These are phyloP conservation scores for Saturnia pavonia DNA, from an alignment of 2,888 invertebrate species.

Conservation along the genomic window DNA sequence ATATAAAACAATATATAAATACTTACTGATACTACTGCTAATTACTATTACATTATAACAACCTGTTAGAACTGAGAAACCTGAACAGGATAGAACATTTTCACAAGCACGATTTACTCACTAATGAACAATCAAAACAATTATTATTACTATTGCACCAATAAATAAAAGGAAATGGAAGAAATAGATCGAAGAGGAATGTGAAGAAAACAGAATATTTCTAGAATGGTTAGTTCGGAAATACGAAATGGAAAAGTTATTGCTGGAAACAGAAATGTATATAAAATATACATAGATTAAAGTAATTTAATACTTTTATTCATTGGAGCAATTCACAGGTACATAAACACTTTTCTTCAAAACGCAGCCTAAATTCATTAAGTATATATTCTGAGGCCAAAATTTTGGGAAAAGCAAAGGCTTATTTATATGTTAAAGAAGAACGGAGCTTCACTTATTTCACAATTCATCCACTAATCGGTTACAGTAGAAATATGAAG, in stretches of 20 bases:
- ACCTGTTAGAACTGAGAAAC: conserved; percentile 48
- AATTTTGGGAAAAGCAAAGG: conserved; percentile 58
- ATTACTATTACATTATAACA: conserved; percentile 55
- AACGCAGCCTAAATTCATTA: conserved; percentile 55
- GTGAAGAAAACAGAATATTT: conserved; percentile 21
- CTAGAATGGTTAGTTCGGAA: conserved; percentile 15
- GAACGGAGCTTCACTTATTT: conserved; percentile 55
- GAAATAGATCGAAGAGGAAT: conserved; percentile 31
- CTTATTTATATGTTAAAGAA: conserved; percentile 51
- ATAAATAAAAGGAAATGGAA: conserved; percentile 52
- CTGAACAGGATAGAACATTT: conserved; percentile 51
- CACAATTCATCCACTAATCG: conserved; percentile 43
- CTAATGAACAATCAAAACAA: conserved; percentile 50
- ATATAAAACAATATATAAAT: conserved; percentile 75
- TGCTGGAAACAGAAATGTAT: conserved; percentile 18
- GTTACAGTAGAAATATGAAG: conserved; percentile 36
- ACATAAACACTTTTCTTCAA: conserved; percentile 64
- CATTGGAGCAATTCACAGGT: conserved; percentile 75
- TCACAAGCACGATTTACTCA: conserved; percentile 42
- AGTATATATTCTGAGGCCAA: conserved; percentile 53
- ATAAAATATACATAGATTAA: conserved; percentile 21
- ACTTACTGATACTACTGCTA: conserved; percentile 54
- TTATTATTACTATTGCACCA: conserved; percentile 62
- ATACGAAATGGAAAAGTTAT: conserved; percentile 19
- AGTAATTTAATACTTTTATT: conserved; percentile 44